Conservation (phyloP, 2,797 vertebrate species). For the Periophthalmus magnuspinnatus region DNA sequence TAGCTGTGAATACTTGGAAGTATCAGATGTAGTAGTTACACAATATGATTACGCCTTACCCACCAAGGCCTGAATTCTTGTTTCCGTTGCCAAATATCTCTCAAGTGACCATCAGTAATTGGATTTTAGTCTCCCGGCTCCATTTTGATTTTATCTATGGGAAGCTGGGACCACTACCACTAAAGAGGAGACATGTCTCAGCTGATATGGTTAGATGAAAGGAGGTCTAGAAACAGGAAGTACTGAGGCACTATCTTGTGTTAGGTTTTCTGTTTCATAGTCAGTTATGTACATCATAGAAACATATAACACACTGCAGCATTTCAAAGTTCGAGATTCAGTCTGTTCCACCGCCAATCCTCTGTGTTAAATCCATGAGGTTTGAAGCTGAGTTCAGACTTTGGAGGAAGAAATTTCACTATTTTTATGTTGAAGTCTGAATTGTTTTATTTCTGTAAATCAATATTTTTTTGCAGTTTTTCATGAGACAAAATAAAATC, state of each 20-base stretch:
- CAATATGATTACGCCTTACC: background rate
- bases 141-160: conserved; percentile 32
- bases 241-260: background rate
- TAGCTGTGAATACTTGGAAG: background rate
- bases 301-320: no score
- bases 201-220: conserved; percentile 2
- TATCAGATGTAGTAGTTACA: background rate
- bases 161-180: conserved; percentile 20
- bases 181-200: conserved; percentile 12
- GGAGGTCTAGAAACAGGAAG: background rate
- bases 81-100: conserved; percentile 26
- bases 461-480: no score
- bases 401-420: no score
- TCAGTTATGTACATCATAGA: no score
- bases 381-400: no score
- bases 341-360: no score
- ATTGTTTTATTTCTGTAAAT: no score
- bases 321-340: no score
- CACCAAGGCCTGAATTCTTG: conserved; percentile 11
- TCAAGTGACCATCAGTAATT: conserved; percentile 41
- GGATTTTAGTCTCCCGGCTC: conserved; percentile 21
- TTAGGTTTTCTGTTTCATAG: background rate
- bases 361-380: no score
- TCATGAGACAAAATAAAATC: no score
- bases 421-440: no score